Conservation (phyloP, 2,797 vertebrate genomes). For the Enteromius fasciolatus region DNA sequence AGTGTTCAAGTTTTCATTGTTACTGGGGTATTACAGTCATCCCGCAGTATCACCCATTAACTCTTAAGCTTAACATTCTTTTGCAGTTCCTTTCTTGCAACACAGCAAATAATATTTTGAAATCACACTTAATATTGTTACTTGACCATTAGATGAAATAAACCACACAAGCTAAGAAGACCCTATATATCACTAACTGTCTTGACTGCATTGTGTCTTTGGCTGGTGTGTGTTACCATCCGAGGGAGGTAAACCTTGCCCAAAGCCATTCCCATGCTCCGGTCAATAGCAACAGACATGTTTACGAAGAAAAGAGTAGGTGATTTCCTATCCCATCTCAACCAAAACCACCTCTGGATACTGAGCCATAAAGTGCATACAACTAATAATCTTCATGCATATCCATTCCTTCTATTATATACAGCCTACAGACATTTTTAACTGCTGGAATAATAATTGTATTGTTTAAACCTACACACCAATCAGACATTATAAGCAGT, state of each 20-base stretch:
- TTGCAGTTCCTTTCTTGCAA: not conserved
- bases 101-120: not conserved
- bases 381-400: not conserved
- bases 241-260: constrained; percentile 36
- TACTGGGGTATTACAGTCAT: not conserved
- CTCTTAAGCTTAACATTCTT: constrained; percentile 1
- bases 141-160: not conserved
- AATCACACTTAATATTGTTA: not conserved
- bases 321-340: constrained; percentile 20
- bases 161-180: not conserved
- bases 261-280: constrained; percentile 43
- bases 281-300: constrained; percentile 22
- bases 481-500: not conserved
- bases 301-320: constrained; percentile 13
- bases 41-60: not conserved
- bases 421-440: not conserved
- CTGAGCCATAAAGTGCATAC: not conserved
- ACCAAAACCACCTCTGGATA: constrained; percentile 40
- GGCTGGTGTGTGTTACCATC: constrained; percentile 27
- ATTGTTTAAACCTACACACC: not conserved
- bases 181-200: constrained; percentile 10
- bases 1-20: not conserved
- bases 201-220: constrained; percentile 33
- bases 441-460: not conserved
- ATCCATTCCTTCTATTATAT: not conserved